A percentile compares a stretch with the other conserved stretches of the same genome.
phyloP scores from a whole-genome alignment of 2,888 invertebrate species.

The Diachrysia chrysitis region DNA sequence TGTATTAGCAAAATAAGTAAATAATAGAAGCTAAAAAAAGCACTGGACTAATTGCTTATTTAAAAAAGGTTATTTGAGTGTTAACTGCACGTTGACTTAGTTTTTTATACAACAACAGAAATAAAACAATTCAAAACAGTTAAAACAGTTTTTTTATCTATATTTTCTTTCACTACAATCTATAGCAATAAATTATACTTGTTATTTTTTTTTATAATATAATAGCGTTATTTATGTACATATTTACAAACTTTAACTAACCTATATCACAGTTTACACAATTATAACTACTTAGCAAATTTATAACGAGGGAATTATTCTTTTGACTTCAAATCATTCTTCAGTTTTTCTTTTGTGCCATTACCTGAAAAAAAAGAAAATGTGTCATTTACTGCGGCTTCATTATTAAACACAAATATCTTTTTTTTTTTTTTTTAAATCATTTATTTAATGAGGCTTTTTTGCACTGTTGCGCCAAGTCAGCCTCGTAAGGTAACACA shows the following conservation, averaged over 20 bases:
- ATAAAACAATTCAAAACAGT: slow-evolving; percentile 65
- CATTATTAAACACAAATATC: background rate
- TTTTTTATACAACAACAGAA: slow-evolving; percentile 12
- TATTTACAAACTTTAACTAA: slow-evolving; percentile 68
- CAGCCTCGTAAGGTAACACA: no score
- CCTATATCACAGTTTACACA: slow-evolving; percentile 65
- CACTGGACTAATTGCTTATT: no score
- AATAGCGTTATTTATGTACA: slow-evolving; percentile 69
- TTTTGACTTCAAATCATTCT: slow-evolving; percentile 38
- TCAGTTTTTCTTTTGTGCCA: slow-evolving; percentile 32
- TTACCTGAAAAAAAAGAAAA: slow-evolving; percentile 57
- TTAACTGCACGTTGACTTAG: background rate
- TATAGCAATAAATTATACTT: slow-evolving; percentile 76
- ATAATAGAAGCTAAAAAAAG: no score
- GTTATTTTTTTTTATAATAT: slow-evolving; percentile 64
- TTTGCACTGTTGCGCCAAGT: no score
- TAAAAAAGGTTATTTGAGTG: no score
- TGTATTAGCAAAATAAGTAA: no score
- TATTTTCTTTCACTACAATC: slow-evolving; percentile 72
- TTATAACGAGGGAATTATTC: slow-evolving; percentile 43
- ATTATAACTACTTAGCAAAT: slow-evolving; percentile 55
- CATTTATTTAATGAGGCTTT: no score
- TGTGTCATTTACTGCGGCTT: background rate
- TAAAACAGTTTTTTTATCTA: slow-evolving; percentile 76
- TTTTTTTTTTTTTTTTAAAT: no score